Evolutionary conservation across 1,140 invertebrate genomes (phyloP).

Genomic region (Pseudomyrmex flavicornis): DNA sequence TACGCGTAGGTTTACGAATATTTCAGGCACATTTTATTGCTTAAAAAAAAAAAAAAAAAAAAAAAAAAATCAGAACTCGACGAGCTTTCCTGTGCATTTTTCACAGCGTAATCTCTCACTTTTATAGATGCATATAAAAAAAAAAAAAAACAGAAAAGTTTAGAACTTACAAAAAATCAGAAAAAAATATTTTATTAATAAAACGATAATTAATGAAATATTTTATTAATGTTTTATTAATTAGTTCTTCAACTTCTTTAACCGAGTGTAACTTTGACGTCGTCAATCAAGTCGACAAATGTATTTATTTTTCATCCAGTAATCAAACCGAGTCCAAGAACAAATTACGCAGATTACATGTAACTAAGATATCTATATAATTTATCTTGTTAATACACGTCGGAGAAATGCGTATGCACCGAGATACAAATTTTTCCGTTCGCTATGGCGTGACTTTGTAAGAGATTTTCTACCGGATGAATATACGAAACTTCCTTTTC

Average conservation of each 20-base stretch:
- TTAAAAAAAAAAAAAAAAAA: not conserved
- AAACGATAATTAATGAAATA: no score
- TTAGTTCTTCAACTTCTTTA: no score
- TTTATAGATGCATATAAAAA: no score
- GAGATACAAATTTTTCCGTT: slow-evolving; percentile 40
- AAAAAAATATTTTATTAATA: no score
- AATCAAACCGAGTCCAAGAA: not conserved
- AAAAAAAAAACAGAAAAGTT: no score
- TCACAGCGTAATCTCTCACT: not conserved
- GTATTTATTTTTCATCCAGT: not conserved
- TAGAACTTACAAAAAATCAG: no score
- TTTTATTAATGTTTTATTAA: no score
- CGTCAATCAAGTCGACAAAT: no score
- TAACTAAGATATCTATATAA: not conserved
- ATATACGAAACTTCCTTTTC: slow-evolving; percentile 38
- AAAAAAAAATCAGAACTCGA: not conserved
- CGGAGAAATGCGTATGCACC: slow-evolving; percentile 5
- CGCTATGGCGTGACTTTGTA: slow-evolving; percentile 21
- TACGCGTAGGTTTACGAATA: not conserved
- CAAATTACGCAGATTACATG: not conserved
- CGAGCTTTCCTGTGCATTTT: not conserved
- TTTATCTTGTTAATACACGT: slow-evolving; percentile 3
- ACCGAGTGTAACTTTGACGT: no score
- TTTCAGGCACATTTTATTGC: not conserved
- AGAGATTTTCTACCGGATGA: slow-evolving; percentile 40